A percentile compares a stretch with the other conserved stretches of the same genome.
These are phyloP conservation scores for Ondatra zibethicus DNA, from an alignment of 2,113 vertebrate genomes.

Conservation along the genomic window DNA sequence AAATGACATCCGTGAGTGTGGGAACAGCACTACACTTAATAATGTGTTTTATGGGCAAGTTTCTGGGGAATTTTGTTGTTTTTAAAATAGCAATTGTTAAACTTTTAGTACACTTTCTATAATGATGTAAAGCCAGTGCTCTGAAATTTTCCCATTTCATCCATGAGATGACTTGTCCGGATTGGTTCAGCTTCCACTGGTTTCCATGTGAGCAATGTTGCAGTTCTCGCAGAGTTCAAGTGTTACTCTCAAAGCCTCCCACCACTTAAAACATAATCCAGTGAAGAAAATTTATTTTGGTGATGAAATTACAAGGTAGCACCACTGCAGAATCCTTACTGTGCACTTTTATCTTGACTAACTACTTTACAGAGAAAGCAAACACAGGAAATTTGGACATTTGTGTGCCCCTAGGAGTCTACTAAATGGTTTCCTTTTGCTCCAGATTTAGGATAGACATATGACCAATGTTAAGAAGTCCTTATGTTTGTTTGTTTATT, in stretches of 20 bases:
- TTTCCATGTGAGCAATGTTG: not conserved
- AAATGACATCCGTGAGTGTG: not conserved
- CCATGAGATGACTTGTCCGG: not conserved
- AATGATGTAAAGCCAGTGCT: not conserved
- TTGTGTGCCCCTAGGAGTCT: not conserved
- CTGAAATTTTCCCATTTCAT: not conserved
- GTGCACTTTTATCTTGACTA: not conserved
- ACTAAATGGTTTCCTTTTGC: not conserved
- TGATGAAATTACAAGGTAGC: not conserved
- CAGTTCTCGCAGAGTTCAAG: not conserved
- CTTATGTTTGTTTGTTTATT: not conserved
- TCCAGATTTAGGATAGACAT: not conserved
- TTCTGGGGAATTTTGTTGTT: not conserved
- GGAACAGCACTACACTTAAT: not conserved
- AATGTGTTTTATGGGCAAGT: not conserved
- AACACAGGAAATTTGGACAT: not conserved
- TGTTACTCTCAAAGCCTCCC: not conserved
- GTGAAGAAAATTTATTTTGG: not conserved
- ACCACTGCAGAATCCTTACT: not conserved
- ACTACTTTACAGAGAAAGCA: not conserved
- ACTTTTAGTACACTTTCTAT: not conserved
- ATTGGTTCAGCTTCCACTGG: not conserved
- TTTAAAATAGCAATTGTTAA: not conserved
- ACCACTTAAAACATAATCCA: not conserved
- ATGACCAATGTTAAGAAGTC: not conserved